A percentile compares a stretch with the other conserved stretches of the same genome.
These are phyloP conservation scores for Malurus splendens DNA, from an alignment of 2,797 vertebrate genomes.

Conservation along the genomic window DNA sequence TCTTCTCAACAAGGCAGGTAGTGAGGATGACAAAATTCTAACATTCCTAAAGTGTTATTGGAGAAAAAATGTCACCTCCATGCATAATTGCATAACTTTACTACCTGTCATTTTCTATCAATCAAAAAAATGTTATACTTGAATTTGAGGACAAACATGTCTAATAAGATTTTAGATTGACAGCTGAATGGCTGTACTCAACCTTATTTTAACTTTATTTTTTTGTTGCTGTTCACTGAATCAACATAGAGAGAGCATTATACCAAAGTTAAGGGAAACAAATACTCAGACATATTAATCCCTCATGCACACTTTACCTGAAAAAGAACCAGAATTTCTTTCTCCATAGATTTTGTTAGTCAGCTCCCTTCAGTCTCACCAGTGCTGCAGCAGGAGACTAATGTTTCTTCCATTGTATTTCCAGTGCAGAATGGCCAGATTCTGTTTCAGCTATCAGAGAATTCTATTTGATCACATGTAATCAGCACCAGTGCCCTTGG, in stretches of 20 bases:
- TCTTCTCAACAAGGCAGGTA: constrained; percentile 61
- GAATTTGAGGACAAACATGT: constrained; percentile 11
- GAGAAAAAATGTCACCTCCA: constrained; percentile 57
- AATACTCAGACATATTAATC: constrained; percentile 30
- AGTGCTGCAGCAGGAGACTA: background rate
- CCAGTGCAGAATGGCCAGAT: background rate
- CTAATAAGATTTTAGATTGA: constrained; percentile 42
- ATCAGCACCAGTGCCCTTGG: background rate
- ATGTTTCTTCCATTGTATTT: constrained; percentile 21
- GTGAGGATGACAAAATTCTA: constrained; percentile 55
- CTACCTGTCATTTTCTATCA: constrained; percentile 45
- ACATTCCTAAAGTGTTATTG: constrained; percentile 60
- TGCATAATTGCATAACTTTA: constrained; percentile 59
- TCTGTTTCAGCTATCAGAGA: background rate
- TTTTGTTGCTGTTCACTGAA: constrained; percentile 42
- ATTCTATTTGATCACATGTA: background rate
- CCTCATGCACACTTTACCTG: background rate
- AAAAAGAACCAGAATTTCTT: background rate
- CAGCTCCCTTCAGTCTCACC: background rate
- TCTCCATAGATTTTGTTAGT: background rate
- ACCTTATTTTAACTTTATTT: constrained; percentile 50
- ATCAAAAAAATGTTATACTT: constrained; percentile 37
- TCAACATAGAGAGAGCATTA: constrained; percentile 11
- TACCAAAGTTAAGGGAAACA: background rate
- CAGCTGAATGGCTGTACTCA: constrained; percentile 4